Base-by-base conservation (phyloP, 2,888 invertebrate genomes). In the Lycaena phlaeas region DNA sequence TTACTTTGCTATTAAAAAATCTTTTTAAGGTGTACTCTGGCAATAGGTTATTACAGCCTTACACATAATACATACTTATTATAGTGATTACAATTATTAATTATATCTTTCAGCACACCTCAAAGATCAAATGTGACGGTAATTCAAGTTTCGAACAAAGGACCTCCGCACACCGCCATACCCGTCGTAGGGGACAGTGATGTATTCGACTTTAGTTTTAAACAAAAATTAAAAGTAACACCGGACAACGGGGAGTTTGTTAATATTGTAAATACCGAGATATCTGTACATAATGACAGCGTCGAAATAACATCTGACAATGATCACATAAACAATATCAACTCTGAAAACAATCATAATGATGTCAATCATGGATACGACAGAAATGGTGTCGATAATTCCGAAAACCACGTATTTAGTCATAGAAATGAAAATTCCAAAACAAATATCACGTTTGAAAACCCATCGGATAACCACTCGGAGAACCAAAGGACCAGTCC, bases 101-200 rank as follows among this genome's bases (percentile, higher is more conserved):
- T 4, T 17, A 9, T 10, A 26, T 50, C 3, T 64, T 69, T 28
- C 54, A 77, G 73, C 2, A 54, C 66, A 1, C 59, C 59, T 2
- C 64, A 59, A 43, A 50, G 68, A 0, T 70, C 86, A 0, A 88
- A 88, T 48, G 71, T 88, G 22, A 88, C 88, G 14, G 88, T 88
- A 0, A 88, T 88, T n/a, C 78, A 88, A 72, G 87, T 88, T 1
- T 87, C 87, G 0, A 87, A 87, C 28, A 78, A 76, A 22, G 70
- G 61, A 0, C 71, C 81, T 0, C 82, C 82, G 0, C 81, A 81
- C 55, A 79, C 82, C 0, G 82, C 82, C 0, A 82, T 81, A 14
- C 81, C 81, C 0, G 64, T 79, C 0, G 41, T 79, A 10, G 73
- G 76, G 0, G 56, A 65, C 0, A 74, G 64, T 0, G 57, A 74